Base-by-base conservation (phyloP, 2,113 vertebrate species). In the Halichoerus grypus region DNA sequence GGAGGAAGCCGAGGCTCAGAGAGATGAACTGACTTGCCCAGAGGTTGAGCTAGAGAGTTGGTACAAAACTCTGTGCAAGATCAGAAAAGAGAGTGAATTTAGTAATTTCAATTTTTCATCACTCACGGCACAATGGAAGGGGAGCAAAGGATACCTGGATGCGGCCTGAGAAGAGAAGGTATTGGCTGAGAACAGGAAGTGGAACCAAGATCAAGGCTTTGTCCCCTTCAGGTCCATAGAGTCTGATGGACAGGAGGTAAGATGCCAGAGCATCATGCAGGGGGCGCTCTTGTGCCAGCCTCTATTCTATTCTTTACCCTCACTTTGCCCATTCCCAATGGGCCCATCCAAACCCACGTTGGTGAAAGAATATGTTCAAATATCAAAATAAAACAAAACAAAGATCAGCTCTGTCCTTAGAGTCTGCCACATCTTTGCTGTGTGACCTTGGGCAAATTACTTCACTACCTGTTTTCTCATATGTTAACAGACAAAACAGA, bases 1-100 rank as follows among this genome's bases (percentile, higher is more conserved):
- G 28, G n/a, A 95, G 31, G 59, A 83, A 74, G 87, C 93, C 95
- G 63, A 74, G 0, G 80, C 84, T 94, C 86, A 87, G 85, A 94
- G 91, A 95, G 26, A 76, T 53, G 4, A 49, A 90, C 39, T 61
- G 59, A 24, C 19, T 49, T 49, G 14, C 49, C 9, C 19, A 80
- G 72, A 90, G 65, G 33, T 86, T 10, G 42, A 76, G 22, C 21
- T 28, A 65, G 33, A 61, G 69, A 28, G 18, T 53, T 90, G 28
- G 22, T 31, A 77, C 3, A 83, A 65, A 95, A 59, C 8, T 8
- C 9, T 74, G 18, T 13, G 42, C 39, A 77, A 87, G 84, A 74
- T 7, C 3, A 90, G 16, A 1, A 80, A 26, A 63, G 67, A 91
- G 12, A 87, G 5, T 22, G 13, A 89, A 87, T 26, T 36, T 18